Conservation (phyloP, 2,113 vertebrate species). For the Sander vitreus region DNA sequence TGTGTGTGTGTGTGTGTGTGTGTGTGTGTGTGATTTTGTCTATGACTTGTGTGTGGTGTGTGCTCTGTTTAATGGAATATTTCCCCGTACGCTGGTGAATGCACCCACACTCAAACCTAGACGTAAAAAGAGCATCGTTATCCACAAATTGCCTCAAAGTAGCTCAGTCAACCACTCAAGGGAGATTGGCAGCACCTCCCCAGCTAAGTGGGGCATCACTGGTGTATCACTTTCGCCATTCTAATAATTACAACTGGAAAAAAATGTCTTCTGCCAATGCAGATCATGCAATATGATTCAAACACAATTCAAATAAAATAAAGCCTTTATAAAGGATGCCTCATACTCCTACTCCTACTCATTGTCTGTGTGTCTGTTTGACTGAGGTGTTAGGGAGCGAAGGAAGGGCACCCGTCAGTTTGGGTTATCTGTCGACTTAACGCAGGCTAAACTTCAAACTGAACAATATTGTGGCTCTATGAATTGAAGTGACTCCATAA, state of each 20-base stretch:
- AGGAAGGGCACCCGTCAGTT: background rate
- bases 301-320: no score
- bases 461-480: background rate
- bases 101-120: constrained; percentile 5
- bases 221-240: constrained; percentile 6
- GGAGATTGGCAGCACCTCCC: constrained; percentile 39
- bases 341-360: background rate
- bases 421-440: background rate
- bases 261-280: background rate
- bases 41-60: background rate
- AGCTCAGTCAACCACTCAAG: constrained; percentile 52
- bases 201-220: constrained; percentile 47
- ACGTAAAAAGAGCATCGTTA: constrained; percentile 24
- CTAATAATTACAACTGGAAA: no score
- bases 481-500: background rate
- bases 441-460: background rate
- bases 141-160: constrained; percentile 52
- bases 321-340: background rate
- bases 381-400: background rate
- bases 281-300: background rate
- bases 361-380: background rate
- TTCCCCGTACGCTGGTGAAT: background rate
- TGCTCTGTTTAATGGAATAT: constrained; percentile 23
- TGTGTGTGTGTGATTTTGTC: constrained; percentile 12
- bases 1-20: background rate